Base-by-base conservation (phyloP, 1,140 invertebrate genomes). In the Psilanteris sp. region DNA sequence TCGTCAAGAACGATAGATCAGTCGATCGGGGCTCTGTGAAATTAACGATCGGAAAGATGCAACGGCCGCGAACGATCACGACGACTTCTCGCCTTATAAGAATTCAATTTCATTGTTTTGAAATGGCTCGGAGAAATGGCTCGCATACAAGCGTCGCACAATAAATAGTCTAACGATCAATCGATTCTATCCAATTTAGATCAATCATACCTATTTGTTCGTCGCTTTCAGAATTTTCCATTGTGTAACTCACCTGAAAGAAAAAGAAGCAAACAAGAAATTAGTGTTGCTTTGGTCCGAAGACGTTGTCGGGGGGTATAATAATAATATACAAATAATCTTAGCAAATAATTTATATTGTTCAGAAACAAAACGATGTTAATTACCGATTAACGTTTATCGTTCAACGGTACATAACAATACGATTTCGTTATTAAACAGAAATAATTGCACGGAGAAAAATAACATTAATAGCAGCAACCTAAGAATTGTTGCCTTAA, bases 1-100 rank as follows among this genome's bases (percentile, higher is more conserved):
- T 77, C 73, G 66, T 77, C 73, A 71, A 61, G 66, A 66, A 36
- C 48, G 66, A 66, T 77, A 71, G 52, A 77, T 77, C 66, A 59
- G 61, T 11, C 73, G 59, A 71, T 61, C 59, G 39, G 16, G n/a
- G 8, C 50, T 36, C 39, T 36, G 14, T 7, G 64, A 61, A 76
- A 66, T 70, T 64, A 76, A 71, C 73, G 52, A 76, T 76, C 43
- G 34, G 39, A 41, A 22, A 54, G 50, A 64, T 62, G 62, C 55
- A 57, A 27, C 57, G 44, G 32, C 32, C 8, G 50, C 54, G 34
- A 50, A 26, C 20, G 31, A 68, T 67, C 55, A 29, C 41, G 50
- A 62, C 52, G 50, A 62, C 48, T 70, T 76, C 57, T 55, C 72
- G 54, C 54, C 55, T 57, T 67, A 54, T 50, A 39, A 61, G 48